Evolutionary conservation across 35 echinoderm and acorn worm species (phyloP).

Genomic region (Holothuria glaberrima): DNA sequence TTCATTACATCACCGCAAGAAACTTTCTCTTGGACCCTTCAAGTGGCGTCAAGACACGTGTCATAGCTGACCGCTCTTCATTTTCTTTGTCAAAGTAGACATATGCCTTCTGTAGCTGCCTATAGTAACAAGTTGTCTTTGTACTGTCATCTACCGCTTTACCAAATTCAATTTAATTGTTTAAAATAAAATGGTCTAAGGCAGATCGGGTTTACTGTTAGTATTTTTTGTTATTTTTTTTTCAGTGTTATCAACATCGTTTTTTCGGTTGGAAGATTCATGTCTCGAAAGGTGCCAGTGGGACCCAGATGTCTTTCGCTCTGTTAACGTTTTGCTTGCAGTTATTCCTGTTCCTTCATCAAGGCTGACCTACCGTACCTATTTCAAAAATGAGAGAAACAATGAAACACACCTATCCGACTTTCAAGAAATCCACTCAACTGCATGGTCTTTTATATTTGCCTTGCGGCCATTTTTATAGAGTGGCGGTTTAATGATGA

Average conservation of each 20-base stretch:
- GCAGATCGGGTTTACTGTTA: neutral
- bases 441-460: too few species aligned
- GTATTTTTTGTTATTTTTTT: neutral
- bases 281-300: neutral
- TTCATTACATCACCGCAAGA: too few species aligned
- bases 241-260: constrained; percentile 31
- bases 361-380: too few species aligned
- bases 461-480: too few species aligned
- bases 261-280: constrained; percentile 43
- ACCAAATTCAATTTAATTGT: neutral
- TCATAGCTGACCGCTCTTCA: too few species aligned
- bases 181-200: neutral
- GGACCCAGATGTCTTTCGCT: neutral
- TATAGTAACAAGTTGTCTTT: neutral
- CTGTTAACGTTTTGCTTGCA: neutral
- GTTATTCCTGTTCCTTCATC: too few species aligned
- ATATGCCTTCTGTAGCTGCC: neutral
- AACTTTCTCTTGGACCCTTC: too few species aligned
- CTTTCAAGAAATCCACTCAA: too few species aligned
- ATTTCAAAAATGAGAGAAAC: too few species aligned
- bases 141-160: neutral
- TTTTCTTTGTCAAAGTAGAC: neutral
- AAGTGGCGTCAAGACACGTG: too few species aligned
- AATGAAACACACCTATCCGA: too few species aligned
- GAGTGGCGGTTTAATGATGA: too few species aligned